Evolutionary conservation across 2,113 vertebrate species (phyloP), one percentile per base, ranked within the genome.

Genomic region (Hemibagrus wyckioides): DNA sequence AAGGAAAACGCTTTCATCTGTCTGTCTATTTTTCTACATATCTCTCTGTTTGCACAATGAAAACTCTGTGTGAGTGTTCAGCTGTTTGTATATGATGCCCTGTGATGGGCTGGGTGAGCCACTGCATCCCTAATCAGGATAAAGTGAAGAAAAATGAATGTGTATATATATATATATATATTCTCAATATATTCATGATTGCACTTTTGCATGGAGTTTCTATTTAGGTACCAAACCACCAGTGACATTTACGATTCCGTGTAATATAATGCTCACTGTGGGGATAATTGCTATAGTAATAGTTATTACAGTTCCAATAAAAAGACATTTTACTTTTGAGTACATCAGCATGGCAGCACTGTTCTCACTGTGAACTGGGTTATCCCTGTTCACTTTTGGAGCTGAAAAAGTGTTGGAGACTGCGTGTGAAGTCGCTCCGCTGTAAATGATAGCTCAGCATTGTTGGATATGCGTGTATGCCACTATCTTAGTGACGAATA

Each of bases 401-500:
- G 36, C 36, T 36, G 1, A 11, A 56, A 80, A 56, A 30, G 13
- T 54, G 76, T 21, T 3, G 9, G 6, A 28, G 14, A 9, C 14
- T 36, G 19, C 0, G 6, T 36, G 50, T 33, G 50, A 33, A 11
- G 28, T 33, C 23, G 76, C n/a, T 56, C 14, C 30, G 25, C 33
- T 6, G 33, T 59, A 59, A 59, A 59, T 59, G 33, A 28, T 39
- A 57, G 79, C 33, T 80, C 54, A 57, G 79, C 21, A 83, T 91
- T 91, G 89, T 88, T 79, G 82, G 85, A 77, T 59, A 79, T 82
- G 86, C 89, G 17, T 90, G 63, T 84, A 87, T 91, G 36, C 50
- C 33, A 6, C 89, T 90, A 90, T 91, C 87, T 90, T 89, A 91
- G 90, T 92, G 88, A 90, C 85, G 92, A 92, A 93, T 92, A 94